These are phyloP conservation scores for Elysia chlorotica DNA, from an alignment of 1,140 invertebrate species.

Conservation along the genomic window DNA sequence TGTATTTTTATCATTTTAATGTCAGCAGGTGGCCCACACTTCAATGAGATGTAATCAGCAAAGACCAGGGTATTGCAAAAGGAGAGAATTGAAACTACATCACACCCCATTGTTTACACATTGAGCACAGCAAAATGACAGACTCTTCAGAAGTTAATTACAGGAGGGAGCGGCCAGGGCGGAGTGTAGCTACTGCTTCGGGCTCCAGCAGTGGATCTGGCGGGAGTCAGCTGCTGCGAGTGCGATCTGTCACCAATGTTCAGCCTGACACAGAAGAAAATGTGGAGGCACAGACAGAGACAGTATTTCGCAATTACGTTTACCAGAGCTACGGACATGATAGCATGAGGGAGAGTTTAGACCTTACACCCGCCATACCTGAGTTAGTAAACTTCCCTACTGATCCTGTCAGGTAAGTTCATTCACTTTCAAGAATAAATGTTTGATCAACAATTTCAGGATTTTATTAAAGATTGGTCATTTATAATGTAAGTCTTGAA, in stretches of 20 bases:
- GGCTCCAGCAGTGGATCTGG: no score
- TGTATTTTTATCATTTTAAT: no score
- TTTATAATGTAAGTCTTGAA: neutral
- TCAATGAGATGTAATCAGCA: no score
- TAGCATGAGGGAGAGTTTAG: slow-evolving; percentile 26
- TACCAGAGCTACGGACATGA: slow-evolving; percentile 41
- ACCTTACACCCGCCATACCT: slow-evolving; percentile 25
- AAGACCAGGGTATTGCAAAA: no score
- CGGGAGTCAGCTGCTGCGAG: no score
- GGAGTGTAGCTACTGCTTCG: no score
- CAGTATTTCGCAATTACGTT: slow-evolving; percentile 45
- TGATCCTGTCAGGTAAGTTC: slow-evolving; percentile 32
- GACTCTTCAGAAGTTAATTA: no score
- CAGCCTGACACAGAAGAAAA: slow-evolving; percentile 43
- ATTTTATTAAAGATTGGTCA: neutral
- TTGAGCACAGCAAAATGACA: no score
- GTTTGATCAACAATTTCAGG: neutral
- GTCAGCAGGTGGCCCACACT: no score
- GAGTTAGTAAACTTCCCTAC: slow-evolving; percentile 35
- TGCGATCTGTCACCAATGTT: neutral
- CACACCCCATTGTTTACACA: no score
- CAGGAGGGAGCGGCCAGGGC: no score
- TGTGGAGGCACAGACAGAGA: slow-evolving; percentile 41
- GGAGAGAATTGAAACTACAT: no score
- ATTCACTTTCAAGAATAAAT: neutral